These are phyloP conservation scores for Cranoglanis bouderius DNA, from an alignment of 2,113 vertebrate genomes.

Conservation along the genomic window DNA sequence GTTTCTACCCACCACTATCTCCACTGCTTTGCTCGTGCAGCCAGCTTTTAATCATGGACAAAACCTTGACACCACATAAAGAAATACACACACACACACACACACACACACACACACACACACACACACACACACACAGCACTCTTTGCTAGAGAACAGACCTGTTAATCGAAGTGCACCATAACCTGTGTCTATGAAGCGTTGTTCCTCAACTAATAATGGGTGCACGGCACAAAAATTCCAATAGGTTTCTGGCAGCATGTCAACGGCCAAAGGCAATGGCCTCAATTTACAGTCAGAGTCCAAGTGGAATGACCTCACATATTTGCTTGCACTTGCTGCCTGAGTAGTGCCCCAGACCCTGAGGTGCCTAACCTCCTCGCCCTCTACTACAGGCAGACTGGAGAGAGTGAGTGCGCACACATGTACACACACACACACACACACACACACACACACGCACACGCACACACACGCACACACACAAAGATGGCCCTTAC, in stretches of 20 bases:
- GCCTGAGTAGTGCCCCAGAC: conserved; percentile 34
- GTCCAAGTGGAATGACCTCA: conserved; percentile 50
- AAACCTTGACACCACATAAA: conserved; percentile 7
- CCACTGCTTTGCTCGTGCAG: conserved; percentile 81
- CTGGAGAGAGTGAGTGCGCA: conserved; percentile 25
- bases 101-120: background rate
- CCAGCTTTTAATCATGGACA: conserved; percentile 81
- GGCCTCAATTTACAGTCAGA: conserved; percentile 46
- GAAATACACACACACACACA: conserved; percentile 21
- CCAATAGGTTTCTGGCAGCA: conserved; percentile 37
- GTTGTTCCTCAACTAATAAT: conserved; percentile 42
- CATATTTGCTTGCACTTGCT: conserved; percentile 38
- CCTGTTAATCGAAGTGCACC: conserved; percentile 33
- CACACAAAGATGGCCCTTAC: background rate
- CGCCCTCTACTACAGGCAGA: conserved; percentile 34
- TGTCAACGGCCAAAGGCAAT: conserved; percentile 38
- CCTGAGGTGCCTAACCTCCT: conserved; percentile 44
- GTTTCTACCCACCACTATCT: conserved; percentile 84
- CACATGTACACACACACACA: conserved; percentile 12
- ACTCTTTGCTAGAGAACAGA: conserved; percentile 9
- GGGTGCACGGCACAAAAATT: conserved; percentile 23
- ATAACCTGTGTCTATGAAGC: conserved; percentile 11
- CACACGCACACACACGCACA: conserved; percentile 20
- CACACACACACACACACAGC: conserved; percentile 4
- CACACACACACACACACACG: conserved; percentile 23